Conservation (phyloP, 2,888 invertebrate genomes). For the Euspilapteryx auroguttella region DNA sequence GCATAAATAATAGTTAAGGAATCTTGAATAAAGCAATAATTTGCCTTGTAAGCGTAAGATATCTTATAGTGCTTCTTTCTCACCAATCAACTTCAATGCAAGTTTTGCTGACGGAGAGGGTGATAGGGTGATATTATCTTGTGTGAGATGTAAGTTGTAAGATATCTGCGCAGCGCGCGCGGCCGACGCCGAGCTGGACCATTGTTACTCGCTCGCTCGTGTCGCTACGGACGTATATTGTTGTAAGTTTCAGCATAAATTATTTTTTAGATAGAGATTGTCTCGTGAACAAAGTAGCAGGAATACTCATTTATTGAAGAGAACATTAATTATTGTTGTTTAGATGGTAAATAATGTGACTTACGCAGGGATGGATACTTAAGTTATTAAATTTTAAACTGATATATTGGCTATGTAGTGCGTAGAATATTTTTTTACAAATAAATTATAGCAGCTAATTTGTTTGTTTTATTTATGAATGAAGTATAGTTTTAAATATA, state of each 20-base stretch:
- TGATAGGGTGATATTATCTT: too few species aligned
- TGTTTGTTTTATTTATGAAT: conserved; percentile 6
- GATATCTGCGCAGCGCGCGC: too few species aligned
- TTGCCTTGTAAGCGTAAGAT: too few species aligned
- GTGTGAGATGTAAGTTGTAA: too few species aligned
- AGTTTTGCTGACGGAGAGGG: too few species aligned
- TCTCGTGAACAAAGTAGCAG: conserved; percentile 27
- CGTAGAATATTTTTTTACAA: conserved; percentile 73
- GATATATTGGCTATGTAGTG: conserved; percentile 69
- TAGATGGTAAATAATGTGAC: conserved; percentile 62
- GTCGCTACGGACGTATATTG: conserved; percentile 20
- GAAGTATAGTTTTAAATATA: too few species aligned
- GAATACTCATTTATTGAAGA: conserved; percentile 54
- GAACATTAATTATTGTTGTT: conserved; percentile 56
- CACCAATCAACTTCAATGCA: too few species aligned
- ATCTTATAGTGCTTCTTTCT: too few species aligned
- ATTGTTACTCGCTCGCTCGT: conserved; percentile 41
- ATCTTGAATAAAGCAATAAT: too few species aligned
- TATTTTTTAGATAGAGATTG: conserved; percentile 37
- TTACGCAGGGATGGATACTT: conserved; percentile 64
- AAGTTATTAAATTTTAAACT: conserved; percentile 63
- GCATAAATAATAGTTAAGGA: too few species aligned
- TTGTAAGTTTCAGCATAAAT: conserved; percentile 57
- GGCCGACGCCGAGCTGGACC: too few species aligned
- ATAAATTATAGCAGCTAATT: conserved; percentile 64